A percentile compares a stretch with the other conserved stretches of the same genome.
Evolutionary conservation across 2,797 vertebrate species (phyloP).

Genomic region (Ctenochaetus hawaiiensis): DNA sequence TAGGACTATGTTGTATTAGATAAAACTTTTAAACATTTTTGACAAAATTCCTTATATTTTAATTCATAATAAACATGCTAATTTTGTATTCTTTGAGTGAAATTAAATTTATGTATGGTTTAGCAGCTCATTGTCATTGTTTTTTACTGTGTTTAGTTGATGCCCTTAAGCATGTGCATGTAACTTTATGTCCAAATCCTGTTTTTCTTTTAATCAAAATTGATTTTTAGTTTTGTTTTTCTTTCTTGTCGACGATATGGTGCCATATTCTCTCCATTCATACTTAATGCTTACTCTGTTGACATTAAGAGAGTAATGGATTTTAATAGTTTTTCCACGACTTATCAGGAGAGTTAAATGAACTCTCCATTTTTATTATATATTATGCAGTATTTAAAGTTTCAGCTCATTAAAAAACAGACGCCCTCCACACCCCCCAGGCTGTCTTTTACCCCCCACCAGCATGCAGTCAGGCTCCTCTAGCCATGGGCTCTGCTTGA

Average conservation of each 20-base stretch:
- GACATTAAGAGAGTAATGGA: constrained; percentile 97
- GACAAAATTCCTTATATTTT: constrained; percentile 28
- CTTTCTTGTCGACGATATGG: constrained; percentile 66
- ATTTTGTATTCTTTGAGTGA: constrained; percentile 30
- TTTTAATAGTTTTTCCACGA: constrained; percentile 97
- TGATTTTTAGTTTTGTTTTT: constrained; percentile 83
- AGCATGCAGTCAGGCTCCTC: constrained; percentile 89
- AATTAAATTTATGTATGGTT: constrained; percentile 41
- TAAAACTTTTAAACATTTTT: constrained; percentile 30
- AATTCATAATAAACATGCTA: constrained; percentile 16
- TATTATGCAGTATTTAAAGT: constrained; percentile 99
- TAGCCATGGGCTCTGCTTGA: constrained; percentile 91
- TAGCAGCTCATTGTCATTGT: constrained; percentile 49
- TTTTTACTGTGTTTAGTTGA: constrained; percentile 52
- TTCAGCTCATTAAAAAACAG: constrained; percentile 99
- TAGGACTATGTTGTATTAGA: constrained; percentile 26
- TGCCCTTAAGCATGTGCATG: constrained; percentile 61
- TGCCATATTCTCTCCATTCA: constrained; percentile 82
- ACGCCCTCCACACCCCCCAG: constrained; percentile 89
- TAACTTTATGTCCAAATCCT: constrained; percentile 54
- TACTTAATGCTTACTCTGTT: constrained; percentile 96
- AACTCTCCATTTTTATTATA: constrained; percentile 99
- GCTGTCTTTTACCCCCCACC: constrained; percentile 93
- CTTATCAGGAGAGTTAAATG: constrained; percentile 97
- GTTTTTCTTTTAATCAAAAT: constrained; percentile 65